A percentile compares a stretch with the other conserved stretches of the same genome.
Conservation (phyloP, 1,140 invertebrate genomes). For the Frieseomelitta varia region DNA sequence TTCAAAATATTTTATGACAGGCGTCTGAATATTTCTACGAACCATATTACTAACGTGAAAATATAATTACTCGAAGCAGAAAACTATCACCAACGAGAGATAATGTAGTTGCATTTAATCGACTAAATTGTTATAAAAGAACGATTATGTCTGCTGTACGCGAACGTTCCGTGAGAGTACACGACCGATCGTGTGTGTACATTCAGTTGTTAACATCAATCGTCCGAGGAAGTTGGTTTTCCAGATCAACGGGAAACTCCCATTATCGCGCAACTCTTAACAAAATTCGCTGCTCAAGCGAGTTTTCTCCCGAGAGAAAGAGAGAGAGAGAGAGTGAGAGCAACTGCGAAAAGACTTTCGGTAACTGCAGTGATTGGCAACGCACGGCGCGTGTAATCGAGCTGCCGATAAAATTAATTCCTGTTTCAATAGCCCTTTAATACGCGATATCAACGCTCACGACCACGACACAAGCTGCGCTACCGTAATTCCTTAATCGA, state of each 20-base stretch:
- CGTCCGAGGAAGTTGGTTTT: neutral
- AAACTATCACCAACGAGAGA: too few species aligned
- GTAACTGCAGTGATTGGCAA: neutral
- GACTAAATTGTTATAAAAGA: too few species aligned
- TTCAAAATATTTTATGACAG: too few species aligned
- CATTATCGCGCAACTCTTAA: neutral
- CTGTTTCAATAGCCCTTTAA: neutral
- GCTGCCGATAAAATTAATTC: slow-evolving; percentile 18
- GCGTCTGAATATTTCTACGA: too few species aligned
- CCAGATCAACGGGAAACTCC: neutral
- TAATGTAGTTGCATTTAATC: too few species aligned
- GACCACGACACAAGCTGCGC: neutral
- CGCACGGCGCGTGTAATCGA: neutral
- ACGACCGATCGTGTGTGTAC: too few species aligned
- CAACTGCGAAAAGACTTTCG: neutral
- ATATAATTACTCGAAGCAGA: too few species aligned
- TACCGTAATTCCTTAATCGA: slow-evolving; percentile 3
- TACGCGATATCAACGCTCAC: neutral
- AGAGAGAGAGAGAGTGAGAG: too few species aligned
- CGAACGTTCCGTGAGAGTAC: too few species aligned
- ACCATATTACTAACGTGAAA: too few species aligned
- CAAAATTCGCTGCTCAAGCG: neutral
- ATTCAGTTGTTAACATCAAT: too few species aligned
- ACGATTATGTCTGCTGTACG: too few species aligned
- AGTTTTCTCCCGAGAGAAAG: neutral